Percentiles rank a stretch among this genome's conserved stretches.
phyloP scores from a whole-genome alignment of 1,140 invertebrate genomes.

The Aphidius gifuensis region DNA sequence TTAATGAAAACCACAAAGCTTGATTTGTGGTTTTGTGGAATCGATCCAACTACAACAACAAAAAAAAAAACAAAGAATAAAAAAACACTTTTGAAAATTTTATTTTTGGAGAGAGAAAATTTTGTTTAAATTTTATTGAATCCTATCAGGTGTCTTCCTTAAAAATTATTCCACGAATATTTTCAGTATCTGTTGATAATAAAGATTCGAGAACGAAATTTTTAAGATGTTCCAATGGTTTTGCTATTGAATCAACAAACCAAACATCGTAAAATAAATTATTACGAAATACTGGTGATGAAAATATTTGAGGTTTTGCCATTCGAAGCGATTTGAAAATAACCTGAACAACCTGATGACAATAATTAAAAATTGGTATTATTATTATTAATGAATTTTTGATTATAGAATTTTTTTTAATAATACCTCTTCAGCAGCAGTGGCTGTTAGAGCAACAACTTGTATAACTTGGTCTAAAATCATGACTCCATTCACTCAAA shows the following conservation, averaged over 20 bases:
- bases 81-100: too few species aligned
- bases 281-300: conserved; percentile 74
- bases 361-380: too few species aligned
- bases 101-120: too few species aligned
- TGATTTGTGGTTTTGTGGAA: too few species aligned
- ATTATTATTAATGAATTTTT: too few species aligned
- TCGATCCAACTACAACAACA: too few species aligned
- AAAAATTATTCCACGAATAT: conserved; percentile 83
- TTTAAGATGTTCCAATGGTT: conserved; percentile 46
- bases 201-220: conserved; percentile 53
- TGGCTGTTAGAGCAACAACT: conserved; percentile 74
- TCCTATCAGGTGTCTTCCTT: too few species aligned
- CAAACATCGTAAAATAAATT: conserved; percentile 82
- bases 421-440: conserved; percentile 72
- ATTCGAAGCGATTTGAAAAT: conserved; percentile 65
- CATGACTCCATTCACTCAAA: conserved; percentile 83
- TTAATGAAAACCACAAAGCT: too few species aligned
- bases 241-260: conserved; percentile 42
- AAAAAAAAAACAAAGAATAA: too few species aligned
- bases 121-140: too few species aligned
- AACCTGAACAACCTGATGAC: conserved; percentile 59
- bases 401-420: too few species aligned
- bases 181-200: conserved; percentile 48
- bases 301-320: conserved; percentile 60
- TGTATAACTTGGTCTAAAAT: conserved; percentile 72